These are phyloP conservation scores for Todus mexicanus DNA, from an alignment of 2,797 vertebrate genomes.

Conservation along the genomic window DNA sequence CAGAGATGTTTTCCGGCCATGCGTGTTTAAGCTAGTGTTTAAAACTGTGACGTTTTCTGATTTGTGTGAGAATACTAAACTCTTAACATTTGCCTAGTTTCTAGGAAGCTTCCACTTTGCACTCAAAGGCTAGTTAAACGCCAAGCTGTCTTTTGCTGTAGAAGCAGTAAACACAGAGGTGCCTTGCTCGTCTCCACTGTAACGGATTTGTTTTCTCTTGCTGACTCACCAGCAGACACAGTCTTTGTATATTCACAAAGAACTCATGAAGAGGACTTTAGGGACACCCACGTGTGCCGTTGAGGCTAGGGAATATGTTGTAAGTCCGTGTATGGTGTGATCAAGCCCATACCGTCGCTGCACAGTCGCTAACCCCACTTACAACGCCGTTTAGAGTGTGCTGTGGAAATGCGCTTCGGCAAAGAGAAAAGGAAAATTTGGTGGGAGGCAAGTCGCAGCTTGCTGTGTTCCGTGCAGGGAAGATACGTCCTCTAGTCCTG, in stretches of 20 bases:
- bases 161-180: constrained; percentile 22
- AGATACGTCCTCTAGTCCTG: background rate
- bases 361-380: constrained; percentile 82
- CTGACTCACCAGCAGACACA: constrained; percentile 85
- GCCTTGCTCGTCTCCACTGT: background rate
- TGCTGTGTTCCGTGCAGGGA: background rate
- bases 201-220: constrained; percentile 81
- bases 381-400: constrained; percentile 9
- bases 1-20: background rate
- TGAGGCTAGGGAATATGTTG: constrained; percentile 97
- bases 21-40: background rate
- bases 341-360: constrained; percentile 59
- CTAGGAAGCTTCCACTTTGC: background rate
- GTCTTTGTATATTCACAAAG: constrained; percentile 93
- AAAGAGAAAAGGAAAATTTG: background rate
- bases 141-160: constrained; percentile 21
- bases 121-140: background rate
- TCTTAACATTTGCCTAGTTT: background rate
- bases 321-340: constrained; percentile 83
- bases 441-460: background rate
- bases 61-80: background rate
- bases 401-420: constrained; percentile 8
- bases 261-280: constrained; percentile 98
- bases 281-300: constrained; percentile 93
- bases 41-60: background rate